These are phyloP conservation scores for Philaethria dido DNA, from an alignment of 2,888 invertebrate genomes.

Conservation along the genomic window DNA sequence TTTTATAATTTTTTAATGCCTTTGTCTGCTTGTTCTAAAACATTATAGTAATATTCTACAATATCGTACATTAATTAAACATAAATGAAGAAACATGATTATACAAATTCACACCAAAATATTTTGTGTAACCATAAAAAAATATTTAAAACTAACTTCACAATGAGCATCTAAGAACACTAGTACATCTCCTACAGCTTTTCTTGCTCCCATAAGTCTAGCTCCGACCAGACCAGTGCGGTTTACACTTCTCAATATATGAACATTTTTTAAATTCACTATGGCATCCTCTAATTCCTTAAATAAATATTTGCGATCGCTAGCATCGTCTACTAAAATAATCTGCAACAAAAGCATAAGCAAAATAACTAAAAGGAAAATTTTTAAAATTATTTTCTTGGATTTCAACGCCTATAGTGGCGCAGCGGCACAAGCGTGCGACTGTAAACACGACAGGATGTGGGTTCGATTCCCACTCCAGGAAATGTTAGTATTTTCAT, in stretches of 20 bases:
- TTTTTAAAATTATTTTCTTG: too few relatives aligned
- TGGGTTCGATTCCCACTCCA: too few relatives aligned
- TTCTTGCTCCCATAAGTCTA: constrained; percentile 92
- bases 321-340: constrained; percentile 77
- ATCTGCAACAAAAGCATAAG: constrained; percentile 56
- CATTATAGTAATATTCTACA: too few relatives aligned
- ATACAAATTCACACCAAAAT: too few relatives aligned
- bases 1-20: too few relatives aligned
- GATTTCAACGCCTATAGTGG: too few relatives aligned
- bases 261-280: constrained; percentile 61
- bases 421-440: too few relatives aligned
- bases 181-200: constrained; percentile 92
- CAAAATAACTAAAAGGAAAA: neutral
- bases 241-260: constrained; percentile 89
- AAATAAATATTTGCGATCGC: constrained; percentile 69
- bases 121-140: too few relatives aligned
- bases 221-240: constrained; percentile 96
- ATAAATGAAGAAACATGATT: neutral
- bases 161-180: constrained; percentile 97
- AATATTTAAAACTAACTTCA: constrained; percentile 87
- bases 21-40: too few relatives aligned
- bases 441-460: too few relatives aligned
- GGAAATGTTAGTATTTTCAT: too few relatives aligned
- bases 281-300: constrained; percentile 71
- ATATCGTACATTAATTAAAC: too few relatives aligned